These are phyloP conservation scores for Notarius lentiginosus DNA, from an alignment of 2,113 vertebrate species.

Conservation along the genomic window DNA sequence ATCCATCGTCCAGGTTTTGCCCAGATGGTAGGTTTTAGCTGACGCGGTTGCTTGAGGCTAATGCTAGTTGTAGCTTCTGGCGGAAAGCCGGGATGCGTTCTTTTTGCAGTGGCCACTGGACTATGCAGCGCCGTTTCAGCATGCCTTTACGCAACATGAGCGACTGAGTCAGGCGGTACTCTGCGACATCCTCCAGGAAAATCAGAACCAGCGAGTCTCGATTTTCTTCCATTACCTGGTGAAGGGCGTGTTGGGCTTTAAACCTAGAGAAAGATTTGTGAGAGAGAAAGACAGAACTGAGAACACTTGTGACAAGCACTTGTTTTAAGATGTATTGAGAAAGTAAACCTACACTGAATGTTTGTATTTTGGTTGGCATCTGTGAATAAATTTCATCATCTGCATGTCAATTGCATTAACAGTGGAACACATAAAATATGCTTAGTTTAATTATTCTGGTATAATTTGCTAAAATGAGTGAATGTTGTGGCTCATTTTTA, in stretches of 20 bases:
- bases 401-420: neutral
- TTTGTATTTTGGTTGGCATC: neutral
- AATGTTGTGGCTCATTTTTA: neutral
- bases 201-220: constrained; percentile 88
- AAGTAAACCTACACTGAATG: neutral
- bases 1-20: neutral
- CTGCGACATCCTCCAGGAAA: constrained; percentile 87
- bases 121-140: constrained; percentile 82
- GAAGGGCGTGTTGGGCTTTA: constrained; percentile 85
- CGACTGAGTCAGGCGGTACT: constrained; percentile 82
- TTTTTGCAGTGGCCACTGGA: constrained; percentile 86
- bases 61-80: constrained; percentile 83
- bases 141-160: constrained; percentile 89
- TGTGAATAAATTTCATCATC: neutral
- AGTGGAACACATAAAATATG: neutral
- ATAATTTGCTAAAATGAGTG: neutral
- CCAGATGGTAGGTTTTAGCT: neutral
- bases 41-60: constrained; percentile 78
- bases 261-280: constrained; percentile 73
- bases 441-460: neutral
- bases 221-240: constrained; percentile 88
- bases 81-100: constrained; percentile 82
- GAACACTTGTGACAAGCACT: neutral
- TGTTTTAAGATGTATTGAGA: neutral
- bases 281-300: neutral